Evolutionary conservation across 2,888 invertebrate species (phyloP).

Genomic region (Alitta virens): DNA sequence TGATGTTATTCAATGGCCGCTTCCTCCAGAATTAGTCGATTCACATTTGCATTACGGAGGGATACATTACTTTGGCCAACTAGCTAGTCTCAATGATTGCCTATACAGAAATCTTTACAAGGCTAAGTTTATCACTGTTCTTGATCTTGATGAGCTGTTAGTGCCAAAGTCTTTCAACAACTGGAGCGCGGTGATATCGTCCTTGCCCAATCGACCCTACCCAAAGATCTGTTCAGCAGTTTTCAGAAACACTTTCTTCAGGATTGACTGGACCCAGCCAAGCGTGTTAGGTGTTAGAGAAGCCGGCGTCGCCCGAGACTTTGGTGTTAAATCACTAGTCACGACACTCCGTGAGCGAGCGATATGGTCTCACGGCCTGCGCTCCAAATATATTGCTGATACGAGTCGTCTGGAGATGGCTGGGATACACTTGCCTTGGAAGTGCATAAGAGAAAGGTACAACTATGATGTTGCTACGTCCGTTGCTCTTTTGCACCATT

Average conservation of each 20-base stretch:
- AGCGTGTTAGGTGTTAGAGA: neutral
- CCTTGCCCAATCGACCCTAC: no score
- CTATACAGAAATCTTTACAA: conserved; percentile 30
- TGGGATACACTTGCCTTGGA: conserved; percentile 58
- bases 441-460: conserved; percentile 1
- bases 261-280: conserved; percentile 69
- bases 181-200: no score
- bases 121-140: conserved; percentile 24
- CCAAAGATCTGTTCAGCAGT: no score
- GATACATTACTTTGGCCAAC: conserved; percentile 31
- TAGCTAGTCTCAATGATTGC: conserved; percentile 32
- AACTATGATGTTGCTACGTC: conserved; percentile 6
- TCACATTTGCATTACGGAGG: conserved; percentile 18
- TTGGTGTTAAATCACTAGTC: conserved; percentile 30
- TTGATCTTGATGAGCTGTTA: conserved; percentile 30
- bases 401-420: conserved; percentile 83
- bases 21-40: conserved; percentile 25
- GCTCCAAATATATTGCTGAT: conserved; percentile 82
- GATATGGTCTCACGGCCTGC: conserved; percentile 71
- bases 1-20: conserved; percentile 25
- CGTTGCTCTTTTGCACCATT: conserved; percentile 23
- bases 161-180: conserved; percentile 8
- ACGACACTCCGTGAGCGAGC: conserved; percentile 77
- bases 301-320: conserved; percentile 18
- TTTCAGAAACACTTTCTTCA: conserved; percentile 40